Conservation (phyloP, 2,797 vertebrate species). For the Halcyon smyrnensis region DNA sequence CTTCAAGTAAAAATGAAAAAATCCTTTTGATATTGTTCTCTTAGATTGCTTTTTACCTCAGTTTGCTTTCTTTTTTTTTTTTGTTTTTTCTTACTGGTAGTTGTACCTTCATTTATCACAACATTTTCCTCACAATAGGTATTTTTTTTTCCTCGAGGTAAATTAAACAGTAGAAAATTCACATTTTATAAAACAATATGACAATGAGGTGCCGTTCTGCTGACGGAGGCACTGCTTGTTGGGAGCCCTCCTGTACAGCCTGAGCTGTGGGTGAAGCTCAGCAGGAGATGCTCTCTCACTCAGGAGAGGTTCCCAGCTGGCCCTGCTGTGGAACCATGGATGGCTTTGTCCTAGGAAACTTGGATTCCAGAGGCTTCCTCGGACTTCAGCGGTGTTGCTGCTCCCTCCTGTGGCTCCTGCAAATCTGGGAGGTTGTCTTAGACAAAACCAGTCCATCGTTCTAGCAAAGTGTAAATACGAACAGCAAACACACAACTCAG, state of each 20-base stretch:
- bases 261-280: neutral
- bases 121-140: neutral
- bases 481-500: neutral
- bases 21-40: neutral
- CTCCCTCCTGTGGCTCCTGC: conserved; percentile 58
- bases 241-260: neutral
- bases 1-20: neutral
- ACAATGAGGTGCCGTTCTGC: accelerated
- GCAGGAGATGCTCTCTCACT: neutral
- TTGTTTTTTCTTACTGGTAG: neutral
- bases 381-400: neutral
- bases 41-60: neutral
- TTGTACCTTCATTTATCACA: neutral
- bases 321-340: neutral
- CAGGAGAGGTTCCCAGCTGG: neutral
- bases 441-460: neutral
- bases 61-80: neutral
- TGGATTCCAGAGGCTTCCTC: neutral
- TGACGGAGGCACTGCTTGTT: neutral
- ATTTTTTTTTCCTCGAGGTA: neutral
- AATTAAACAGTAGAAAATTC: neutral
- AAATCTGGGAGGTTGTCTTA: neutral
- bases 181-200: neutral
- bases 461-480: neutral
- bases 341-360: neutral